Evolutionary conservation across 2,797 vertebrate species (phyloP).

Genomic region (Oryzias sinensis): DNA sequence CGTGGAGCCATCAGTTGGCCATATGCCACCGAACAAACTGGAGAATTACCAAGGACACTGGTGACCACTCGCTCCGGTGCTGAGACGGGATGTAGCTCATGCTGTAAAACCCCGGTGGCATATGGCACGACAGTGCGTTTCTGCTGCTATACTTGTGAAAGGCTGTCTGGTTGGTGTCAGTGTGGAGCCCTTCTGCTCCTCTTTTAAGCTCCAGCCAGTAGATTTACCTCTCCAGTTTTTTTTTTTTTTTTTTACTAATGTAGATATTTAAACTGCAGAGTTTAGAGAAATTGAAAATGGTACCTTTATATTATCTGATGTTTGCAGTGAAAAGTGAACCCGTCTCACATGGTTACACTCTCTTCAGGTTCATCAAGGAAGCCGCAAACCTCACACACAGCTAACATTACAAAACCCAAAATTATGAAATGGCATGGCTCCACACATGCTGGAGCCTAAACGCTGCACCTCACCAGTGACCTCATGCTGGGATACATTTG

Average conservation of each 20-base stretch:
- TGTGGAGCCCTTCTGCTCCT: conserved; percentile 14
- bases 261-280: too few species aligned
- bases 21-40: conserved; percentile 48
- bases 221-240: not conserved
- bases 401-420: too few species aligned
- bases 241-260: not conserved
- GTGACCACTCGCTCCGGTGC: conserved; percentile 19
- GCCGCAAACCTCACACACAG: too few species aligned
- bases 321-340: too few species aligned
- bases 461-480: too few species aligned
- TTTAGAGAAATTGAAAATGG: too few species aligned
- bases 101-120: conserved; percentile 34
- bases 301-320: too few species aligned
- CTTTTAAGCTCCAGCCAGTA: conserved; percentile 6
- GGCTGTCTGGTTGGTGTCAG: conserved; percentile 21
- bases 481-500: too few species aligned
- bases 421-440: too few species aligned
- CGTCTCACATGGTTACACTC: too few species aligned
- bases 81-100: conserved; percentile 35
- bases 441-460: too few species aligned
- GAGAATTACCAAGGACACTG: conserved; percentile 24
- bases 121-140: conserved; percentile 26
- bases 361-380: too few species aligned
- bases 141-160: conserved; percentile 21
- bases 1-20: conserved; percentile 37